A percentile compares a stretch with the other conserved stretches of the same genome.
Conservation (phyloP, 2,888 invertebrate genomes). For the Pristionchus entomophagus region DNA sequence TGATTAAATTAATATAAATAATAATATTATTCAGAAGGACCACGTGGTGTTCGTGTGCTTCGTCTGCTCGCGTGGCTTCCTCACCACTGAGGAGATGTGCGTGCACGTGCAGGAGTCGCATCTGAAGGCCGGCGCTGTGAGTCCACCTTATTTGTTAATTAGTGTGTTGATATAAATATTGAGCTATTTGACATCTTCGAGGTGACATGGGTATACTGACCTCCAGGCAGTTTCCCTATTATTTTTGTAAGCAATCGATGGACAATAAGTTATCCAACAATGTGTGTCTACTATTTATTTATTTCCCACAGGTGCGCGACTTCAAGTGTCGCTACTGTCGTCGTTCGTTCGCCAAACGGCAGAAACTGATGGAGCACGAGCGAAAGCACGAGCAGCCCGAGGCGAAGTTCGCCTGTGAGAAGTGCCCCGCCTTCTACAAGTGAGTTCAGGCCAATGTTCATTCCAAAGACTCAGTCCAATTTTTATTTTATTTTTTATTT, state of each 20-base stretch:
- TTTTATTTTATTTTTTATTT: too few species aligned
- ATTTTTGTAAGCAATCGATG: too few species aligned
- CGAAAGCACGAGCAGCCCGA: constrained; percentile 33
- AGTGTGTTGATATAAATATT: too few species aligned
- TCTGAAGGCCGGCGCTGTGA: constrained; percentile 26
- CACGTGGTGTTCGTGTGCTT: constrained; percentile 43
- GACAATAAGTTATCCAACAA: too few species aligned
- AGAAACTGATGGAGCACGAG: constrained; percentile 22
- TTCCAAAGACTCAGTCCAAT: too few species aligned
- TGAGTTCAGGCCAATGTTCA: constrained; percentile 40
- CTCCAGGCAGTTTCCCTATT: too few species aligned
- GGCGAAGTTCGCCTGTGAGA: neutral
- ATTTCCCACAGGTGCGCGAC: constrained; percentile 36
- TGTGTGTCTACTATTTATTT: neutral
- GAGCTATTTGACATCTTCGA: too few species aligned
- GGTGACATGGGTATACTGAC: too few species aligned
- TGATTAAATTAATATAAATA: neutral
- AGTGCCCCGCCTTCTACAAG: constrained; percentile 26
- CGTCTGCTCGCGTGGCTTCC: constrained; percentile 44
- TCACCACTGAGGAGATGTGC: constrained; percentile 26
- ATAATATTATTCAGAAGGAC: constrained; percentile 24
- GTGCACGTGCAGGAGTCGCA: constrained; percentile 39
- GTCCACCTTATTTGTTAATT: neutral
- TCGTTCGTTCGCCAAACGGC: neutral
- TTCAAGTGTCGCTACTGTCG: constrained; percentile 47